A percentile compares a stretch with the other conserved stretches of the same genome.
phyloP scores from a whole-genome alignment of 2,888 invertebrate genomes.

The Hyppa rectilinea region DNA sequence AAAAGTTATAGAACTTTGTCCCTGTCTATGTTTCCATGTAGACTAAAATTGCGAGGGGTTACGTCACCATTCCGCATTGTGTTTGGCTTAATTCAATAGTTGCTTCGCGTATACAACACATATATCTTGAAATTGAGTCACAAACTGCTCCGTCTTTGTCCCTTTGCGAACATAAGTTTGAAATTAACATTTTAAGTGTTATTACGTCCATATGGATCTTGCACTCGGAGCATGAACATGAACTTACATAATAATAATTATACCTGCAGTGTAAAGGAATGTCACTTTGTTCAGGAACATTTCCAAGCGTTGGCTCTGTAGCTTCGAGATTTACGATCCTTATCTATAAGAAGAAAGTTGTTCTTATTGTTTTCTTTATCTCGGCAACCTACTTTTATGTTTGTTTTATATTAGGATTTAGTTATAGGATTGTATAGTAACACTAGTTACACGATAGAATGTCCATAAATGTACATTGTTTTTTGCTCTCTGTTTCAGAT shows the following conservation, averaged over 20 bases:
- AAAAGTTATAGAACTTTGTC: background rate
- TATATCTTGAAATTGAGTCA: constrained; percentile 5
- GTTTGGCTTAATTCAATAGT: constrained; percentile 11
- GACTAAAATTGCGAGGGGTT: background rate
- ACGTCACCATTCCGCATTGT: constrained; percentile 3
- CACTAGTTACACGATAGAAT: too few species aligned
- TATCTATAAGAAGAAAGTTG: constrained; percentile 48
- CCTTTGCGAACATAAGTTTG: background rate
- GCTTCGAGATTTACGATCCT: constrained; percentile 39
- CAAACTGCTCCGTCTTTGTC: constrained; percentile 17
- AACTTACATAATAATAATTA: constrained; percentile 20
- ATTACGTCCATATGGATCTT: background rate
- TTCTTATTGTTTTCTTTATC: constrained; percentile 41
- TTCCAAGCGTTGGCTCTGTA: constrained; percentile 15
- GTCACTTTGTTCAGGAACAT: constrained; percentile 26
- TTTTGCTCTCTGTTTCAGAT: too few species aligned
- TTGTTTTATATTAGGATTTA: constrained; percentile 39
- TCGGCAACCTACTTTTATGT: constrained; percentile 30
- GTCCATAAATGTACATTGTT: too few species aligned
- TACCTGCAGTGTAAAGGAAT: constrained; percentile 21
- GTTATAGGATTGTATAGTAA: constrained; percentile 4
- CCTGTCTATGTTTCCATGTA: too few species aligned
- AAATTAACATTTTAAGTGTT: constrained; percentile 8
- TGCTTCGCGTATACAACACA: background rate
- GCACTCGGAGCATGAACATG: background rate